Evolutionary conservation across 2,797 vertebrate species (phyloP).

Genomic region (Chrosomus eos): DNA sequence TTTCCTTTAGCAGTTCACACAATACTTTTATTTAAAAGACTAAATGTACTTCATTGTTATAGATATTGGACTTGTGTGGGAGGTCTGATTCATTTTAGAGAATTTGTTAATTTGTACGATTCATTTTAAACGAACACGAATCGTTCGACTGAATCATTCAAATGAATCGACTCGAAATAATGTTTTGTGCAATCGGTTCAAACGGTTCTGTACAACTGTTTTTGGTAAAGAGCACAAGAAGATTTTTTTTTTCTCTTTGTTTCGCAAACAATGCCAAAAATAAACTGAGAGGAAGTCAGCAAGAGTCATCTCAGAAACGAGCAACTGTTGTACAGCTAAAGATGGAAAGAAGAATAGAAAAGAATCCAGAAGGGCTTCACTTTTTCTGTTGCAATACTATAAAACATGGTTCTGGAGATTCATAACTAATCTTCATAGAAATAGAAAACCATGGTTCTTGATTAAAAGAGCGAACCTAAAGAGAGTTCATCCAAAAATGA

Average conservation of each 20-base stretch:
- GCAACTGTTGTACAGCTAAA: background rate
- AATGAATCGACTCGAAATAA: background rate
- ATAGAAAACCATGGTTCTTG: background rate
- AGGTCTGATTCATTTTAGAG: background rate
- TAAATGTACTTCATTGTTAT: background rate
- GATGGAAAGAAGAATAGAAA: background rate
- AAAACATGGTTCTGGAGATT: too few species aligned
- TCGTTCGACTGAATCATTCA: background rate
- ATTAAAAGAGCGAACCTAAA: background rate
- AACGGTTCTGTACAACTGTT: background rate
- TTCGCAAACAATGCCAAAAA: constrained; percentile 16
- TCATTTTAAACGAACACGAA: background rate
- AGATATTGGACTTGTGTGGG: background rate
- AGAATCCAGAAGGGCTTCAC: background rate
- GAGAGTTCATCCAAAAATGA: background rate
- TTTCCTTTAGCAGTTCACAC: background rate
- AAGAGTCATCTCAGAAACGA: background rate
- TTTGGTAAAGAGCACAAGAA: background rate
- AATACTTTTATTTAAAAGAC: background rate
- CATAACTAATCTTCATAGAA: too few species aligned
- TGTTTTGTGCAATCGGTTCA: background rate
- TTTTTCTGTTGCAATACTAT: background rate
- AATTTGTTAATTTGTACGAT: background rate
- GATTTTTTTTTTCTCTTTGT: background rate
- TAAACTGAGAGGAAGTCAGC: constrained; percentile 20